Evolutionary conservation across 2,797 vertebrate genomes (phyloP).

Genomic region (Thamnophis elegans): DNA sequence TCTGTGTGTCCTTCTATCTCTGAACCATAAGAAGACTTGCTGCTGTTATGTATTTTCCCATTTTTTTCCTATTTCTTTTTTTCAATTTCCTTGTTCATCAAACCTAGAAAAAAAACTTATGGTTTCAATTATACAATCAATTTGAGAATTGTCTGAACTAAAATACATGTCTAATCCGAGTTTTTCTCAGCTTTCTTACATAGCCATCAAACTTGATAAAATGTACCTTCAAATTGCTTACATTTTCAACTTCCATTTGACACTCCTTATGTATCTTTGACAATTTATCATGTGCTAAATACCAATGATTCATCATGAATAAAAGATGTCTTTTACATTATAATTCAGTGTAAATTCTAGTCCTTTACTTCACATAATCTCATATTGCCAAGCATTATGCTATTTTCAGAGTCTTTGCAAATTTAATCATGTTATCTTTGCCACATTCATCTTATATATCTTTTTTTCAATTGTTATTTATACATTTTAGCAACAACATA

Average conservation of each 20-base stretch:
- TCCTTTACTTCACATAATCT: background rate
- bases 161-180: background rate
- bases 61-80: background rate
- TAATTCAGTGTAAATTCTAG: background rate
- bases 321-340: background rate
- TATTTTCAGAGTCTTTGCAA: background rate
- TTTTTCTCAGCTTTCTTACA: background rate
- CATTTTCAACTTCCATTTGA: background rate
- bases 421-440: background rate
- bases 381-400: background rate
- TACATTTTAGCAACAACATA: background rate
- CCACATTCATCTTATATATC: background rate
- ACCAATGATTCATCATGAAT: background rate
- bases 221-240: background rate
- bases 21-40: background rate
- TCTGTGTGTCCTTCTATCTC: background rate
- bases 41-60: no score
- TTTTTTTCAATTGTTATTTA: background rate
- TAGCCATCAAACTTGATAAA: background rate
- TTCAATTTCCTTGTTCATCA: background rate
- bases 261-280: background rate
- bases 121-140: background rate
- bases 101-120: background rate
- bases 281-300: background rate
- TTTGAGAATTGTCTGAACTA: background rate